Evolutionary conservation across 1,140 invertebrate genomes (phyloP), one percentile per base, ranked within the genome.

Genomic region (Magallana angulata): DNA sequence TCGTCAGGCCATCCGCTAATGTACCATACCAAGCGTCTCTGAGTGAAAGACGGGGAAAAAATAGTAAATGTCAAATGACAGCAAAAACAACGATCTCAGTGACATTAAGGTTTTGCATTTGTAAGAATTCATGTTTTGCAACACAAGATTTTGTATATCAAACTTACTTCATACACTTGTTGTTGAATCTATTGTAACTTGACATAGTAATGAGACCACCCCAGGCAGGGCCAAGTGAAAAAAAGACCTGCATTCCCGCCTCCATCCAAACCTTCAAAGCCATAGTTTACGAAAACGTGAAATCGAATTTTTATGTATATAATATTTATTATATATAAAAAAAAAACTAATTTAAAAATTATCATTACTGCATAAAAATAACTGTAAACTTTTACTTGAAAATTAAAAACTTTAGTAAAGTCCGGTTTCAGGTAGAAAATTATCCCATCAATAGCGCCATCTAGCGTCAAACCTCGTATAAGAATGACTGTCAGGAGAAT

Each of bases 151-250:
- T 48, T 48, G 5, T 48, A 48, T 4, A 48, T 48, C 36, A 4
- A 4, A 48, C 36, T 48, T 5, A 85, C 88, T 87, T 94, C 85
- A 95, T 94, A 93, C 97, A 97, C 91, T 98, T 97, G 89, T 98
- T 98, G 90, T 97, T 96, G 92, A 98, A 98, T 84, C 96, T 96
- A 93, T 98, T 98, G 92, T 97, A 98, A 93, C 97, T 98, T 6
- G 98, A 97, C 95, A 98, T 97, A 64, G 97, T 97, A 7, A 98
- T 96, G 90, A 98, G 96, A 60, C 97, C 97, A 84, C 98, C 98
- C 96, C 98, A 98, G 9, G 98, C 98, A 14, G 97, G 97, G 0
- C 98, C 98, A 1, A 98, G 96, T 0, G 97, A 98, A 92, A 97
- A 98, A 93, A 98, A 98, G 90, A 98, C 97, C 94, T 95, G 94